Percentiles rank a stretch among this genome's conserved stretches.
Evolutionary conservation across 2,888 invertebrate genomes (phyloP).

Genomic region (Miltochrista miniata): DNA sequence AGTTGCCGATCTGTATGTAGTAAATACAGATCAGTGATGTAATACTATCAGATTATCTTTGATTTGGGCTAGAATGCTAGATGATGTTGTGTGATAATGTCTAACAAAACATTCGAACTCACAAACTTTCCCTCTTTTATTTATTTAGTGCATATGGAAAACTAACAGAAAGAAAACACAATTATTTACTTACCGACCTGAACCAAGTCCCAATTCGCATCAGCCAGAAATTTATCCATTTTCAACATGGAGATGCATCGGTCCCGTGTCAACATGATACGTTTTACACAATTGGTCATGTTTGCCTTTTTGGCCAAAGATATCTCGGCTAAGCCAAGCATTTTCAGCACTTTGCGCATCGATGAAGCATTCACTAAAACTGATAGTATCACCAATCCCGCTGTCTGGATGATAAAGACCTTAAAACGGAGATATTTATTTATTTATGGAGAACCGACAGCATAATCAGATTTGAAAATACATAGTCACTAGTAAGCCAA

Average conservation of each 20-base stretch:
- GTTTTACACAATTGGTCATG: constrained; percentile 81
- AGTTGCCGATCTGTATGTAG: too few relatives aligned
- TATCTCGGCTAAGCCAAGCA: constrained; percentile 78
- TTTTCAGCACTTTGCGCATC: constrained; percentile 73
- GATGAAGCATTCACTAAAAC: constrained; percentile 84
- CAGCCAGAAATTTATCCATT: constrained; percentile 85
- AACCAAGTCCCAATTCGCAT: constrained; percentile 85
- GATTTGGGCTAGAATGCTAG: too few relatives aligned
- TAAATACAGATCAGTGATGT: too few relatives aligned
- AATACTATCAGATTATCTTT: too few relatives aligned
- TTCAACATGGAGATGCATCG: constrained; percentile 82
- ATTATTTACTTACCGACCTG: constrained; percentile 52
- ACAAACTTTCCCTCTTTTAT: too few relatives aligned
- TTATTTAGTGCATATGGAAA: too few relatives aligned
- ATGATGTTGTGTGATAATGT: too few relatives aligned
- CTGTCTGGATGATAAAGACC: constrained; percentile 82
- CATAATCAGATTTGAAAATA: too few relatives aligned
- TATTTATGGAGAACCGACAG: too few relatives aligned
- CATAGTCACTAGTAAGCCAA: too few relatives aligned
- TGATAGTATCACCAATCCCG: constrained; percentile 83
- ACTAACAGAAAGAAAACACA: too few relatives aligned
- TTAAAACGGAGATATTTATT: constrained; percentile 24
- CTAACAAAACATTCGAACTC: too few relatives aligned
- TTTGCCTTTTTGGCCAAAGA: constrained; percentile 80
- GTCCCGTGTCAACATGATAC: constrained; percentile 73